Evolutionary conservation across 1,140 invertebrate species (phyloP), one percentile per base, ranked within the genome.

Genomic region (Drosophila persimilis): DNA sequence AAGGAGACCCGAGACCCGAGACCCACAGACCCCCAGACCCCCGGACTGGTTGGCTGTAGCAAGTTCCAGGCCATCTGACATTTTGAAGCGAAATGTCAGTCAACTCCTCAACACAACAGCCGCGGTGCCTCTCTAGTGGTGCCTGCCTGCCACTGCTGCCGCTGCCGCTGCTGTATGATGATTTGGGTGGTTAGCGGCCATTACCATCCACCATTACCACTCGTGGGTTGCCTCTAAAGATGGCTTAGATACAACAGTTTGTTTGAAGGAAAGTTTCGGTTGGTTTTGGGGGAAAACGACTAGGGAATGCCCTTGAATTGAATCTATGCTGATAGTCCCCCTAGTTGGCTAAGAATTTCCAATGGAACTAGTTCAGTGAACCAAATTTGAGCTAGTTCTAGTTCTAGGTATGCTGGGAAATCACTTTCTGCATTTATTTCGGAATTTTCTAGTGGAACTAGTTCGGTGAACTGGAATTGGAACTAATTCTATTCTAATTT

Each of bases 11-110:
- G 29, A 24, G 22, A 24, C 20, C 39, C 39, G 6, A 52, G 53
- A 64, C 44, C 69, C 22, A 17, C 17, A 17, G 17, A 17, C 17
- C 20, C 39, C 39, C 4, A 52, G 53, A 64, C 44, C 69, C 22
- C 31, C 48, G 26, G 29, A 43, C 60, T 29, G 31, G 54, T 58
- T 51, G 54, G 55, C 55, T 53, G 60, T 58, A 57, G 44, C 50
- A 20, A 69, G 65, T 69, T 69, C 52, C 66, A 65, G 74, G 73
- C 73, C 80, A 80, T 85, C 81, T 84, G 77, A 86, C 77, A 80
- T 84, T 77, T 88, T 88, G 83, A 88, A 77, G 64, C 75, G 72
- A 88, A 88, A 88, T 88, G 83, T 88, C 83, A 88, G 81, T 86
- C 80, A 85, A 85, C 60, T 48, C 57, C 74, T 81, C 69, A 77